Conservation (phyloP, 2,113 vertebrate genomes). For the Coracopsis vasa region DNA sequence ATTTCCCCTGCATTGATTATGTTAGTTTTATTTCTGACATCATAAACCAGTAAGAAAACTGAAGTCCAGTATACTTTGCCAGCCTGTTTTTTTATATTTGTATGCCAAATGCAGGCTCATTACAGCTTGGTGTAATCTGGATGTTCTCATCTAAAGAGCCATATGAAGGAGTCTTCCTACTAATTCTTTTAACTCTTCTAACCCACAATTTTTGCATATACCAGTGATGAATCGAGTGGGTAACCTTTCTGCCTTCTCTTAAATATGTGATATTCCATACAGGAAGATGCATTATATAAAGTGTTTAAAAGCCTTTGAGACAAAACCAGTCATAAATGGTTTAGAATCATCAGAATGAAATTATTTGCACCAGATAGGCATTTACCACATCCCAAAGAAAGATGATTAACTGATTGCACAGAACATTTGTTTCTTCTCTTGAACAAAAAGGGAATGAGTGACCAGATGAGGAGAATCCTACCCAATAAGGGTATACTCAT, state of each 20-base stretch:
- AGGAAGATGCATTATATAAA: neutral
- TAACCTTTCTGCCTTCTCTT: neutral
- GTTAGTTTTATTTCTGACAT: neutral
- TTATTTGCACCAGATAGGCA: neutral
- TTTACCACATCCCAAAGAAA: neutral
- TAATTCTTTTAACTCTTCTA: neutral
- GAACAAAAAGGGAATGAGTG: fast-evolving
- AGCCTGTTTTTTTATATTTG: neutral
- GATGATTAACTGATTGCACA: neutral
- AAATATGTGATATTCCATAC: neutral
- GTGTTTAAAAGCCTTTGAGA: neutral
- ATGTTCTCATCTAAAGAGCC: neutral
- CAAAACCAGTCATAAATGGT: neutral
- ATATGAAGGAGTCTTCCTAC: neutral
- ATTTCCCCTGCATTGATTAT: neutral
- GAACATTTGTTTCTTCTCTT: neutral
- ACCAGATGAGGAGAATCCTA: neutral
- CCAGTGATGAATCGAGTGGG: neutral
- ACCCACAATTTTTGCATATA: fast-evolving
- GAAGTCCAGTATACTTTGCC: neutral
- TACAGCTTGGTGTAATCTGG: neutral
- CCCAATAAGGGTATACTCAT: fast-evolving
- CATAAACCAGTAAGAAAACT: neutral
- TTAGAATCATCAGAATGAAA: neutral
- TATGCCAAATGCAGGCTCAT: neutral